Base-by-base conservation (phyloP, 35 echinoderm and acorn worm species). In the Diadema setosum region DNA sequence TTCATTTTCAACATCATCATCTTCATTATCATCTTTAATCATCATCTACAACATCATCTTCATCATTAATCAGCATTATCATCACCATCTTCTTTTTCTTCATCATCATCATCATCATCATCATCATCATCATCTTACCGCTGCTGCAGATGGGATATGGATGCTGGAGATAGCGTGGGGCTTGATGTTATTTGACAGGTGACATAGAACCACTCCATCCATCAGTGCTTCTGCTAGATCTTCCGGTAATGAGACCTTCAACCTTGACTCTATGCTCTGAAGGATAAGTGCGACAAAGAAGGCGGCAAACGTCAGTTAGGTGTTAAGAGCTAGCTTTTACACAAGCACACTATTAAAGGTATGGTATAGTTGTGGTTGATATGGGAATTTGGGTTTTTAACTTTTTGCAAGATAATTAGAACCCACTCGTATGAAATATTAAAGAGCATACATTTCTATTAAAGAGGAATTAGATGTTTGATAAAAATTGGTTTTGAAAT, bases 131-230 rank as follows among this genome's bases (percentile, higher is more conserved):
- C n/a, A 52, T 23, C 88, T 45, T 84, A 90, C 88, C 93, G 91
- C 89, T 76, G 89, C 60, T 43, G 84, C 59, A 42, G 92, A 90
- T 39, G 96, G 96, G 30, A 98, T 82, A 65, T 98, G 93, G 24
- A 98, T 93, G 34, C 60, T 91, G 20, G 96, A 67, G 8, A 98
- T 89, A 8, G 89, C 92, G 42, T 94, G 92, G 39, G 92, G 85
- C 61, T 81, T 63, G 16, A 98, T 49, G 43, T 81, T 91, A 63
- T 98, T 98, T 30, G 84, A 85, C 20, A 98, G 87, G 76, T 98
- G 96, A 86, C 96, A 98, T 40, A 98, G 45, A 2, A 86, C 87
- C 3, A 94, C 92, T 4, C 96, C 96, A 37, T 94, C 87, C 86
- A 89, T 94, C 43, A 98, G 78, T 3, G 93, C 96, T 58, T 56